Evolutionary conservation across 2,888 invertebrate genomes (phyloP), one percentile per base, ranked within the genome.

Genomic region (Diarsia brunnea): DNA sequence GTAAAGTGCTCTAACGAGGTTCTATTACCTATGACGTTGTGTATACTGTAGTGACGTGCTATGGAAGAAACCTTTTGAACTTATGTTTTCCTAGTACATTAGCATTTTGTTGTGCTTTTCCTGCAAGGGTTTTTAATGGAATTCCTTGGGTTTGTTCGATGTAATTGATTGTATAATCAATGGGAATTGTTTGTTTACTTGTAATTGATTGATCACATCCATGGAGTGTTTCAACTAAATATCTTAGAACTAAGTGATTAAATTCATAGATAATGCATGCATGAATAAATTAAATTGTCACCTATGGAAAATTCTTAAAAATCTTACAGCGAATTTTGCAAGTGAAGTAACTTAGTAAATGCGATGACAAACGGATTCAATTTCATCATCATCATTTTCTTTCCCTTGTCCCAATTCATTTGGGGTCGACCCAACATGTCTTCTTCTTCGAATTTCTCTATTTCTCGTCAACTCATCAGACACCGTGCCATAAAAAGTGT

Each of bases 1-100:
- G 58, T 8, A 10, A 60, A 60, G 19, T 38, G 61, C 16, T 38
- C 4, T 66, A 49, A 78, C 49, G 47, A 68, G 38, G 21, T 21
- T 38, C 78, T 70, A 78, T 82, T 73, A 70, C 31, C 63, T 78
- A n/a, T 81, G 81, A 81, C 81, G 82, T 79, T 2, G 31, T 70
- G 16, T 45, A 31, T 24, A 10, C 27, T 51, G 38, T 24, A 51
- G 24, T 71, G 65, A 73, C 65, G 69, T 45, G 24, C 24, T 5
- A 31, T 67, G 73, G 67, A 74, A 78, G 58, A 73, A 78, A 79
- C 79, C 74, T 73, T 31, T 70, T 55, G 53, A 53, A 5, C 45
- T 74, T 45, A 64, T 69, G 8, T 71, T 82, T 74, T 55, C 83
- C 74, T 74, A 75, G 74, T 79, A 60, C 60, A 68, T 82, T 72